Conservation (phyloP, 2,113 vertebrate species). For the Gavialis gangeticus region DNA sequence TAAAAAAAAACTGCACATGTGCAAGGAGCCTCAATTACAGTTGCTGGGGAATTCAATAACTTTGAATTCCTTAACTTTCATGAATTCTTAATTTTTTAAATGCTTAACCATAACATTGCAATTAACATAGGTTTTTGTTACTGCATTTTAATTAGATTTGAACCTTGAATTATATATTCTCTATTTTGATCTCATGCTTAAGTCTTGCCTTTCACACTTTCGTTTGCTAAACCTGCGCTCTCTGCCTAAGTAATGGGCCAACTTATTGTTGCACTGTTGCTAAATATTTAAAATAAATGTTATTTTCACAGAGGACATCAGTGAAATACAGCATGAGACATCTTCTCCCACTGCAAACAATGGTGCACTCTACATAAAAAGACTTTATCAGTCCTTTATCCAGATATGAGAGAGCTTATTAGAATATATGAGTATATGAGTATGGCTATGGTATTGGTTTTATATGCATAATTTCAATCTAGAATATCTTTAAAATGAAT, state of each 20-base stretch:
- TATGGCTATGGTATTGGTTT: slow-evolving; percentile 28
- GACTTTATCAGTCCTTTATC: not conserved
- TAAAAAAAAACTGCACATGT: slow-evolving; percentile 66
- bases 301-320: slow-evolving; percentile 16
- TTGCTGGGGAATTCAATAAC: slow-evolving; percentile 68
- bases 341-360: not conserved
- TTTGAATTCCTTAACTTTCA: slow-evolving; percentile 63
- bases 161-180: not conserved
- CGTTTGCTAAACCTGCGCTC: slow-evolving; percentile 34
- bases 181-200: slow-evolving; percentile 24
- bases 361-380: slow-evolving; percentile 17
- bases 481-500: slow-evolving; percentile 58
- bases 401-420: slow-evolving; percentile 33
- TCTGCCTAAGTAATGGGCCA: slow-evolving; percentile 13
- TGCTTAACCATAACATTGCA: slow-evolving; percentile 27
- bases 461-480: slow-evolving; percentile 53
- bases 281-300: not conserved
- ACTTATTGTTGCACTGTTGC: not conserved
- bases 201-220: slow-evolving; percentile 19
- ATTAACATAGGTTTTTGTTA: slow-evolving; percentile 42
- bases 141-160: slow-evolving; percentile 37
- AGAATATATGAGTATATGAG: slow-evolving; percentile 45
- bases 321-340: slow-evolving; percentile 6
- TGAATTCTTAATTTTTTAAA: slow-evolving; percentile 49
- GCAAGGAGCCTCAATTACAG: slow-evolving; percentile 69